phyloP scores from a whole-genome alignment of 1,140 invertebrate genomes.

The Ptiloglossa arizonensis region DNA sequence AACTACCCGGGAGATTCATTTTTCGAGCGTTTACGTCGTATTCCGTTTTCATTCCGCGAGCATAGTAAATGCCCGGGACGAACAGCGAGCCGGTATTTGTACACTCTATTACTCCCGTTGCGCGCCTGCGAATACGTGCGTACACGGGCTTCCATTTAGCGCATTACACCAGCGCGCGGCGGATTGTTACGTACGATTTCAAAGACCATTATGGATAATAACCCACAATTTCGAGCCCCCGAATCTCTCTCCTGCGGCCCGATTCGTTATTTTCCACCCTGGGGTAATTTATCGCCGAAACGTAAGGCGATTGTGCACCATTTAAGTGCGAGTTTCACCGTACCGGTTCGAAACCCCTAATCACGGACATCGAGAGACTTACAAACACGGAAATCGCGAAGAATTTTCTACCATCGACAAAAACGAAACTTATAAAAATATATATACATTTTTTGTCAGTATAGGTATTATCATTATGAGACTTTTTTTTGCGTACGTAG shows the following conservation, averaged over 20 bases:
- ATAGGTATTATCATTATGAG: too few species aligned
- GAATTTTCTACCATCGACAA: too few species aligned
- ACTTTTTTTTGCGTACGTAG: too few species aligned
- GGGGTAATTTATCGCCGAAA: slow-evolving; percentile 14
- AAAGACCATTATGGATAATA: slow-evolving; percentile 27
- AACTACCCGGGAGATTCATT: slow-evolving; percentile 16
- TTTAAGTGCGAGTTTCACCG: neutral
- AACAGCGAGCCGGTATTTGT: slow-evolving; percentile 17
- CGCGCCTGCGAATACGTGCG: slow-evolving; percentile 10
- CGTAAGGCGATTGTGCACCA: slow-evolving; percentile 4
- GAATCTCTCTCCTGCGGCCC: neutral
- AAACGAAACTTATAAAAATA: too few species aligned
- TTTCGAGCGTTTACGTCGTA: slow-evolving; percentile 10
- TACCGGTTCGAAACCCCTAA: too few species aligned
- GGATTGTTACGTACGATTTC: slow-evolving; percentile 14
- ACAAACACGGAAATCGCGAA: too few species aligned
- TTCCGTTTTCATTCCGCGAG: slow-evolving; percentile 2
- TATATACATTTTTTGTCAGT: too few species aligned
- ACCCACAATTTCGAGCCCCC: slow-evolving; percentile 25
- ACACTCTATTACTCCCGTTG: slow-evolving; percentile 31
- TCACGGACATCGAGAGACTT: too few species aligned
- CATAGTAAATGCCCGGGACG: neutral
- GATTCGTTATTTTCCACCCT: slow-evolving; percentile 33
- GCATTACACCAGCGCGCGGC: neutral
- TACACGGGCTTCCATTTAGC: slow-evolving; percentile 9